phyloP scores from a whole-genome alignment of 1,140 invertebrate species.

The Hyles euphorbiae region DNA sequence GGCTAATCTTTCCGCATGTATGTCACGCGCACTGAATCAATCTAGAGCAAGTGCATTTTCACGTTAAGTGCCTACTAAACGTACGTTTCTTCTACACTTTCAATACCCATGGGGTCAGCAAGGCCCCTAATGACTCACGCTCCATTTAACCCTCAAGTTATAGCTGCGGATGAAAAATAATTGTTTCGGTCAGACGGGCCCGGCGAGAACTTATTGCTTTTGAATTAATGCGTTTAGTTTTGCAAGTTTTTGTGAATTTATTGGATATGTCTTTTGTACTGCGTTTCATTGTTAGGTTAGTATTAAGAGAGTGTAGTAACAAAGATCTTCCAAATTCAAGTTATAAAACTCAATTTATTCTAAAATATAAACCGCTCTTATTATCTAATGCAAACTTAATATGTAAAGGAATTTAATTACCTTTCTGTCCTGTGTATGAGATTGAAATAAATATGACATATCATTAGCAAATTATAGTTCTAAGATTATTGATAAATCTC shows the following conservation, averaged over 20 bases:
- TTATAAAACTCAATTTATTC: too few relatives aligned
- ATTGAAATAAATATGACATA: too few relatives aligned
- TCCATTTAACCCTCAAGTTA: slow-evolving; percentile 15
- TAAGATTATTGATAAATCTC: too few relatives aligned
- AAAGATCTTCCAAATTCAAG: too few relatives aligned
- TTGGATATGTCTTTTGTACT: neutral
- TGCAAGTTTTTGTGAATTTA: neutral
- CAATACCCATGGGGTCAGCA: slow-evolving; percentile 16
- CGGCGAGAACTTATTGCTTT: too few relatives aligned
- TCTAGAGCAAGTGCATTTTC: slow-evolving; percentile 19
- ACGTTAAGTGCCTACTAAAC: slow-evolving; percentile 27
- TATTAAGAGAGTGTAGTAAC: too few relatives aligned
- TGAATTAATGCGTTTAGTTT: neutral
- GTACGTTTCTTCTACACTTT: slow-evolving; percentile 18
- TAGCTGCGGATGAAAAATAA: slow-evolving; percentile 13
- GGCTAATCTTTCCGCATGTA: neutral
- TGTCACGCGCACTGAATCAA: slow-evolving; percentile 22
- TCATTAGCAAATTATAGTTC: too few relatives aligned
- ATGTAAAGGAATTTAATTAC: too few relatives aligned
- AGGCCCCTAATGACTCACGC: slow-evolving; percentile 18
- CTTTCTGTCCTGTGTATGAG: too few relatives aligned
- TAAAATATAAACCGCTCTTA: too few relatives aligned
- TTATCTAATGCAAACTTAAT: too few relatives aligned
- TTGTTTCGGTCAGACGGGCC: slow-evolving; percentile 6
- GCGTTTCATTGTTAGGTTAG: neutral